Evolutionary conservation across 53 echinoderm and acorn worm genomes (phyloP).

Genomic region (Antedon mediterranea): DNA sequence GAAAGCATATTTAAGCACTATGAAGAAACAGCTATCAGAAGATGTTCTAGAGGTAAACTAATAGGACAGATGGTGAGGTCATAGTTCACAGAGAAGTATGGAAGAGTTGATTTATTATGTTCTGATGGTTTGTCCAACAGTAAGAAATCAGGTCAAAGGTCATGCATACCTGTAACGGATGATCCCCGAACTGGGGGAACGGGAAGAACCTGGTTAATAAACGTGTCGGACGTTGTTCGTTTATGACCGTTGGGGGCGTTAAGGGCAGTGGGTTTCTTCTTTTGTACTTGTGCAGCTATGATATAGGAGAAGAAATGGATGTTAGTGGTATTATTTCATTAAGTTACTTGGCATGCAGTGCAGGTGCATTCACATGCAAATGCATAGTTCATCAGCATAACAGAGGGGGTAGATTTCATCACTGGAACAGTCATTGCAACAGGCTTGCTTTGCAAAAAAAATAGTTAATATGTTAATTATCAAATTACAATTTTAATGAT

Average conservation of each 20-base stretch:
- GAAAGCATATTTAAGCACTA: no score
- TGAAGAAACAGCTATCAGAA: no score
- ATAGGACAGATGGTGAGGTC: no score
- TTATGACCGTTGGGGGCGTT: neutral
- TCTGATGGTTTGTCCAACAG: no score
- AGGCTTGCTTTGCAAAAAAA: neutral
- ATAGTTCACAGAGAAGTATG: no score
- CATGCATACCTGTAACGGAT: constrained; percentile 7
- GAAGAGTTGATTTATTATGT: no score
- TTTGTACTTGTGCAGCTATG: neutral
- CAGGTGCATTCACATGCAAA: neutral
- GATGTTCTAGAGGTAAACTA: no score
- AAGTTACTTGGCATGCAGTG: no score
- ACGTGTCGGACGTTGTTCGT: constrained; percentile 4
- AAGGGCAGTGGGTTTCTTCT: constrained; percentile 2
- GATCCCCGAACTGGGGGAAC: constrained; percentile 4
- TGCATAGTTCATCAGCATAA: neutral
- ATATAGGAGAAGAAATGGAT: neutral
- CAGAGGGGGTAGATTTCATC: neutral
- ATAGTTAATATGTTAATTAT: no score
- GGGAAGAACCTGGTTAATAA: neutral
- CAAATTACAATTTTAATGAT: no score
- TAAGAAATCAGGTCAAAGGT: neutral
- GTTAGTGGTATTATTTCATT: neutral
- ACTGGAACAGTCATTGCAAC: no score